Evolutionary conservation across 2,797 vertebrate genomes (phyloP).

Genomic region (Phrynocephalus vlangalii): DNA sequence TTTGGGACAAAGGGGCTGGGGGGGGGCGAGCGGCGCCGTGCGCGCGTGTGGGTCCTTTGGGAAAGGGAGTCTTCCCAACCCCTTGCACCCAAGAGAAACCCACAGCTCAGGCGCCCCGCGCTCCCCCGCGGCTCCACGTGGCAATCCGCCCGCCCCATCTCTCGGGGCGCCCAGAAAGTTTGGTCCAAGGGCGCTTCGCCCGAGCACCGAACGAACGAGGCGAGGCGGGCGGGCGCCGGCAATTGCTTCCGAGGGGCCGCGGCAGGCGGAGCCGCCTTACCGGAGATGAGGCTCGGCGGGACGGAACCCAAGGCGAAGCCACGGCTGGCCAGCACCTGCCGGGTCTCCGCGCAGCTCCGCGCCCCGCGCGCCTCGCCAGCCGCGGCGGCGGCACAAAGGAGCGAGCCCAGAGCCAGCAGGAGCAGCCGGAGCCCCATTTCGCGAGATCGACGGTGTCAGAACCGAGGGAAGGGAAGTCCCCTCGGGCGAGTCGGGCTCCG

Average conservation of each 20-base stretch:
- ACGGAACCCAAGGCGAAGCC: constrained; percentile 85
- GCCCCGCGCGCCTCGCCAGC: constrained; percentile 62
- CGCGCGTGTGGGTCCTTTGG: too few species aligned
- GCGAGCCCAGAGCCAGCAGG: constrained; percentile 57
- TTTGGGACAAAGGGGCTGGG: too few species aligned
- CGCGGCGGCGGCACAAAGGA: constrained; percentile 66
- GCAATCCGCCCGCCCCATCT: background rate
- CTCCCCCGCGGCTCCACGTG: background rate
- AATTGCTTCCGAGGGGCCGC: too few species aligned
- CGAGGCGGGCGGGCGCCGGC: background rate
- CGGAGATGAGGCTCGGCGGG: constrained; percentile 85
- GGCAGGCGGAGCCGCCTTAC: constrained; percentile 73
- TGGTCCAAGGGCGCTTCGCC: background rate
- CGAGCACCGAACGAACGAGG: too few species aligned
- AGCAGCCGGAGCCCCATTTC: constrained; percentile 42
- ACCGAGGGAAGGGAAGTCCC: background rate
- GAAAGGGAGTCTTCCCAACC: too few species aligned
- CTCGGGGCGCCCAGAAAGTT: background rate
- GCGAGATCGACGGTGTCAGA: constrained; percentile 24
- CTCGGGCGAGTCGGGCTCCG: background rate
- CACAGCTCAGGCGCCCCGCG: too few species aligned
- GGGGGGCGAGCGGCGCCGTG: too few species aligned
- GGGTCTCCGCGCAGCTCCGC: constrained; percentile 86
- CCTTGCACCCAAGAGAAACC: too few species aligned
- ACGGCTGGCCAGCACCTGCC: constrained; percentile 86